Percentiles rank a stretch among this genome's conserved stretches.
These are phyloP conservation scores for Pseudomyrmex dendroicus DNA, from an alignment of 1,140 invertebrate species.

Conservation along the genomic window DNA sequence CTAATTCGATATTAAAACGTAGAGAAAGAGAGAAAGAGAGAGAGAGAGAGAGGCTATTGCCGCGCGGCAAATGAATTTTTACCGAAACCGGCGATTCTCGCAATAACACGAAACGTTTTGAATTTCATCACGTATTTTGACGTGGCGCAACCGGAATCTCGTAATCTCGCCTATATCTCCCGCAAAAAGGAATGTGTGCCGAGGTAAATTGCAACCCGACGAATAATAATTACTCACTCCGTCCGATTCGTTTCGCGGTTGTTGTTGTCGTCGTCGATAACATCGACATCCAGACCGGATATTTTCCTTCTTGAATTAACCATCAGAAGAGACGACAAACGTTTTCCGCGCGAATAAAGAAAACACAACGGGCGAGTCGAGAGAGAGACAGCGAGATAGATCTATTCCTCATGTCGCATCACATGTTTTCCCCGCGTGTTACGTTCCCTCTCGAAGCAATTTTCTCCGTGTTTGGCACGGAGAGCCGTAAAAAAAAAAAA, in stretches of 20 bases:
- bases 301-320: slow-evolving; percentile 41
- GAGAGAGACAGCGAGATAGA: background rate
- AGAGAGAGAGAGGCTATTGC: too few relatives aligned
- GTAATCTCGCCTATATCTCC: background rate
- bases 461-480: slow-evolving; percentile 16
- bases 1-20: background rate
- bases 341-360: too few relatives aligned
- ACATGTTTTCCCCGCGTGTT: background rate
- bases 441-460: slow-evolving; percentile 12
- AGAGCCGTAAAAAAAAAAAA: slow-evolving; percentile 29
- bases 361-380: too few relatives aligned
- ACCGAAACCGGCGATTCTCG: too few relatives aligned
- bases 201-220: background rate
- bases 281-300: slow-evolving; percentile 6
- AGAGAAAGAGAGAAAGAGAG: background rate
- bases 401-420: background rate
- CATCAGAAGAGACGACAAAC: background rate
- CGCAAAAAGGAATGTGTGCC: slow-evolving; percentile 3
- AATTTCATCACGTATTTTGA: background rate
- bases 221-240: slow-evolving; percentile 13
- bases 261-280: slow-evolving; percentile 12
- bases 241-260: background rate
- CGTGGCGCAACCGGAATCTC: background rate
- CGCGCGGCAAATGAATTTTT: too few relatives aligned
- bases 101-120: background rate